These are phyloP conservation scores for Neocrepidodera transversa DNA, from an alignment of 2,888 invertebrate species.

Conservation along the genomic window DNA sequence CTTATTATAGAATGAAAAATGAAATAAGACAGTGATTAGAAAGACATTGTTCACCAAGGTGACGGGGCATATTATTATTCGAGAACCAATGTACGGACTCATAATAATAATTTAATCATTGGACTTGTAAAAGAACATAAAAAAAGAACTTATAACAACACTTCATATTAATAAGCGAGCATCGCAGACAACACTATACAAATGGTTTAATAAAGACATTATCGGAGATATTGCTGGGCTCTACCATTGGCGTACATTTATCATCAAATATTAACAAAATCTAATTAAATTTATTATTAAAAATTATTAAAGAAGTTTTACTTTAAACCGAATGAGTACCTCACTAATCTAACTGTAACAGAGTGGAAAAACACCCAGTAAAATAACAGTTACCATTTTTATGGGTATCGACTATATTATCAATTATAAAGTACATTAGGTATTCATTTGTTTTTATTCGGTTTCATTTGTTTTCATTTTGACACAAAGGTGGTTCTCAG, in stretches of 20 bases:
- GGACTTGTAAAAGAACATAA: slow-evolving; percentile 34
- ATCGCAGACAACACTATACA: slow-evolving; percentile 40
- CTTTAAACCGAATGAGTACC: no score
- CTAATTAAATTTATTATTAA: no score
- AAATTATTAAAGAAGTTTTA: no score
- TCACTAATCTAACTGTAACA: no score
- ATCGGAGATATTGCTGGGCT: slow-evolving; percentile 42
- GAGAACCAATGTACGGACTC: slow-evolving; percentile 38
- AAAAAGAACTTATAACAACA: slow-evolving; percentile 44
- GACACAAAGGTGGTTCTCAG: no score
- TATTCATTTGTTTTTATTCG: no score
- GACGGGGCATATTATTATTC: slow-evolving; percentile 40
- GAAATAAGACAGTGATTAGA: slow-evolving; percentile 29
- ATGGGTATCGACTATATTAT: no score
- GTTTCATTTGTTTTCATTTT: no score
- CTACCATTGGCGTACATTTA: slow-evolving; percentile 27
- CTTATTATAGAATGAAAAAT: slow-evolving; percentile 28
- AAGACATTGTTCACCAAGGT: slow-evolving; percentile 34
- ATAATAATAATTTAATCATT: slow-evolving; percentile 48
- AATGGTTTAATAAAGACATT: slow-evolving; percentile 50
- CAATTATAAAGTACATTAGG: no score
- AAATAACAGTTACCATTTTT: no score
- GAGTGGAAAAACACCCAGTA: no score
- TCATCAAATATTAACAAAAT: no score
- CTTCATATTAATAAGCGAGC: slow-evolving; percentile 44